Percentiles rank a stretch among this genome's conserved stretches.
phyloP scores from a whole-genome alignment of 2,888 invertebrate genomes.

The Zygaena filipendulae region DNA sequence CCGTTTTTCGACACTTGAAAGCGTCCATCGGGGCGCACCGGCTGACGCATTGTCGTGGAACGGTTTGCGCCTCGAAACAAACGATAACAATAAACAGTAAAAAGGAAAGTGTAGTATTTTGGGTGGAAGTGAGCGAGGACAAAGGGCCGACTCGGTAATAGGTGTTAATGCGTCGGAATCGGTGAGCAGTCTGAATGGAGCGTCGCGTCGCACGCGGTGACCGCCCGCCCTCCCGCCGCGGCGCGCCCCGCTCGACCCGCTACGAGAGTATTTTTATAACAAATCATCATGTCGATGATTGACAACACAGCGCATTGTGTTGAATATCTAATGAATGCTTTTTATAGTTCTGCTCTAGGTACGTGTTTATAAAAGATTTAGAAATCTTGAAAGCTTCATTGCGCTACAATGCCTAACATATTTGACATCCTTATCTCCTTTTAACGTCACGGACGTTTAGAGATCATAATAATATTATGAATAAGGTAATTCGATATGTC shows the following conservation, averaged over 20 bases:
- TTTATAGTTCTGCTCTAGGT: too few species aligned
- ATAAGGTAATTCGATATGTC: too few species aligned
- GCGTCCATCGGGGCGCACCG: conserved; percentile 53
- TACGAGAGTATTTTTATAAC: conserved; percentile 58
- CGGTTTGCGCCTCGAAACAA: conserved; percentile 65
- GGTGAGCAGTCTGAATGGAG: conserved; percentile 45
- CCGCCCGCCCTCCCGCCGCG: conserved; percentile 20
- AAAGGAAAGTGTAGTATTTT: conserved; percentile 65
- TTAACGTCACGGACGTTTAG: too few species aligned
- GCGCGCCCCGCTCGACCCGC: conserved; percentile 19
- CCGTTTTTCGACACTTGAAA: conserved; percentile 62
- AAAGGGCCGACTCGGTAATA: conserved; percentile 46
- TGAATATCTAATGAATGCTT: conserved; percentile 34
- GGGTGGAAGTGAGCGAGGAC: conserved; percentile 44
- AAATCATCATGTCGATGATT: conserved; percentile 51
- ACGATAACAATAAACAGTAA: conserved; percentile 65
- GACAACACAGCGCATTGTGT: conserved; percentile 44
- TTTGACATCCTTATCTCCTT: too few species aligned
- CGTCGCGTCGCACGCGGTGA: conserved; percentile 23
- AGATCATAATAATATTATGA: too few species aligned
- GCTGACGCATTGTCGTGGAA: conserved; percentile 45
- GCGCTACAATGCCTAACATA: background rate
- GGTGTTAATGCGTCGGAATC: conserved; percentile 59
- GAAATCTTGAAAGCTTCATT: conserved; percentile 6
- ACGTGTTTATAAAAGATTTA: too few species aligned